phyloP scores from a whole-genome alignment of 2,113 vertebrate genomes.

The Eublepharis macularius region DNA sequence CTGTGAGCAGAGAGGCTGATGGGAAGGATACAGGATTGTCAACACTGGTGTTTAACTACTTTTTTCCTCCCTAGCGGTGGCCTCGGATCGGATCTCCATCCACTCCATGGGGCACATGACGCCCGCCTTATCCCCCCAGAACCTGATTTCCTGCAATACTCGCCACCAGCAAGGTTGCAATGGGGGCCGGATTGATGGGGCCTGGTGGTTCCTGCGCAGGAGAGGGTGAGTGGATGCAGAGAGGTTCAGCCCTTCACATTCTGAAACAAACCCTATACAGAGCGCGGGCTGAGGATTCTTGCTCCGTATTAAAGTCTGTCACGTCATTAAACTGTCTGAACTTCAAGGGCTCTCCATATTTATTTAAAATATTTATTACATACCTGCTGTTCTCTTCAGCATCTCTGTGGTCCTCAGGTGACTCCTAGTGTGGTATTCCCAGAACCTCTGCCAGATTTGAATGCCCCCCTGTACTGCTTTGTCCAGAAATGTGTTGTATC shows the following conservation, averaged over 20 bases:
- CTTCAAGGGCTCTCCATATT: background rate
- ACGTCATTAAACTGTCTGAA: too few relatives aligned
- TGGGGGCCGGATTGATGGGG: constrained; percentile 88
- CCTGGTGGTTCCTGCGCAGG: constrained; percentile 94
- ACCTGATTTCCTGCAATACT: constrained; percentile 93
- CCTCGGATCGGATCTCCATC: constrained; percentile 95
- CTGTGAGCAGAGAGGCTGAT: background rate
- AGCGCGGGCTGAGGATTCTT: background rate
- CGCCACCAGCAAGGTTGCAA: constrained; percentile 90
- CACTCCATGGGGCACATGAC: constrained; percentile 99
- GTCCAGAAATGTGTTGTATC: background rate
- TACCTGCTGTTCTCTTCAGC: too few relatives aligned
- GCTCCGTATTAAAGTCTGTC: too few relatives aligned
- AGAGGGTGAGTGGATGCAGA: constrained; percentile 78
- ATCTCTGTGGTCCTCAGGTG: too few relatives aligned
- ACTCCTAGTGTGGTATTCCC: background rate
- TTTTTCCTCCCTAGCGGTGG: constrained; percentile 78
- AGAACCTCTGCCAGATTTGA: background rate
- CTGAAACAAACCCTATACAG: background rate
- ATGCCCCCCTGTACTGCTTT: background rate
- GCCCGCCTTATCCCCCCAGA: constrained; percentile 91
- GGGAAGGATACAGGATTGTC: background rate
- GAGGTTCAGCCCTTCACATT: background rate
- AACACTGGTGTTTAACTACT: background rate
- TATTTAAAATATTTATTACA: too few relatives aligned